A percentile compares a stretch with the other conserved stretches of the same genome.
Conservation (phyloP, 2,113 vertebrate species). For the Hyperopisus bebe region DNA sequence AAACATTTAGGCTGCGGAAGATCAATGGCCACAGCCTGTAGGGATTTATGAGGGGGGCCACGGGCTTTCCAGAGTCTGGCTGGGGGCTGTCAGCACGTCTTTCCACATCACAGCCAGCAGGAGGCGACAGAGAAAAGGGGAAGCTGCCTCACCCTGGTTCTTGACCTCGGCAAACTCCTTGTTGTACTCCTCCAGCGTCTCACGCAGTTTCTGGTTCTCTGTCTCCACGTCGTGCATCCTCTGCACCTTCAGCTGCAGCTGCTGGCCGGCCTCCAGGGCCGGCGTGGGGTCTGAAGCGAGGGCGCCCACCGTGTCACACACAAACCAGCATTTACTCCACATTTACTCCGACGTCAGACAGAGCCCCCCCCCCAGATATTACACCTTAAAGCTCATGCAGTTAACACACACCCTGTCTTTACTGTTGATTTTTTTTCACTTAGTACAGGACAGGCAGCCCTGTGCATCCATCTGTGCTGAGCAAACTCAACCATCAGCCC, state of each 20-base stretch:
- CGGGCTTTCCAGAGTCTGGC: slow-evolving; percentile 38
- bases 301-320: slow-evolving; percentile 45
- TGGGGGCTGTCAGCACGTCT: slow-evolving; percentile 53
- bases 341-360: too few species aligned
- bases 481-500: too few species aligned
- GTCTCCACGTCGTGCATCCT: slow-evolving; percentile 96
- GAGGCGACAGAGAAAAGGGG: slow-evolving; percentile 48
- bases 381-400: neutral
- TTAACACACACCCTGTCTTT: neutral
- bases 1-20: slow-evolving; percentile 84
- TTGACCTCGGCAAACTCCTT: slow-evolving; percentile 97
- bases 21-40: slow-evolving; percentile 83
- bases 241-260: slow-evolving; percentile 96
- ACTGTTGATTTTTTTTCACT: neutral
- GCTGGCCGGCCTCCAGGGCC: slow-evolving; percentile 89
- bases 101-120: slow-evolving; percentile 42
- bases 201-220: slow-evolving; percentile 94
- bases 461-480: neutral
- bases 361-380: neutral
- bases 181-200: slow-evolving; percentile 97
- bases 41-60: slow-evolving; percentile 36
- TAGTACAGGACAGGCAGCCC: neutral
- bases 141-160: slow-evolving; percentile 84
- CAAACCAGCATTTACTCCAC: neutral
- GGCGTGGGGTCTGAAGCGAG: slow-evolving; percentile 79